Base-by-base conservation (phyloP, 2,888 invertebrate species). In the Cephus pygmeus region DNA sequence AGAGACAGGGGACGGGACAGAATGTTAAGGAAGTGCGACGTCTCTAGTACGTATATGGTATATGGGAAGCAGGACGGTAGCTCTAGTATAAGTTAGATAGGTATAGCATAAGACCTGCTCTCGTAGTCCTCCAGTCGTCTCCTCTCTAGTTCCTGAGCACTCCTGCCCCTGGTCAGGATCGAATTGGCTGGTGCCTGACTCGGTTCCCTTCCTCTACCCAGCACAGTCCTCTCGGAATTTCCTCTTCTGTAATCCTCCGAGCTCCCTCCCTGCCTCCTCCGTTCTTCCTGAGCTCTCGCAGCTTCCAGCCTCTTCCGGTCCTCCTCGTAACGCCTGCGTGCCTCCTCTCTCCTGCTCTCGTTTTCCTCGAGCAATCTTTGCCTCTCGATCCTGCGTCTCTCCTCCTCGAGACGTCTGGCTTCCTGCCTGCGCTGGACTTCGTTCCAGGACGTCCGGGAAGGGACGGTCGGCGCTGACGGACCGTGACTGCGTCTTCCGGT, bases 391-490 rank as follows among this genome's bases (percentile, higher is more conserved):
- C 73, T 81, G 74, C 75, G 76, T 34, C 35, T 73, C 30, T 73
- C 69, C 73, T 34, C 77, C 69, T 79, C 73, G 68, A 74, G 73
- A 23, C 76, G 80, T 75, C 81, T 76, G 31, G 73, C 76, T 34
- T 79, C 80, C 30, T 83, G 80, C 56, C 77, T 79, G 23, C 80
- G 80, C 15, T 76, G 75, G 4, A 74, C 73, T 40, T 84, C 81
- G 11, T 84, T 81, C 56, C 11, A 75, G 69, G 81, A 77, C 30
- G 34, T 71, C 35, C 81, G 80, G 30, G 83, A 80, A 73, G 82
- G 81, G 78, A 82, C 77, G 78, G 82, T 81, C 12, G 85, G 82
- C 4, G 85, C 86, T 6, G 85, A 87, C 12, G 88, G 88, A n/a
- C 86, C 87, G 40, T 84, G 86, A 68, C 73, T 77, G 78, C 79